Evolutionary conservation across 2,888 invertebrate genomes (phyloP).

Genomic region (Galeopsomyia nigrocyanea): DNA sequence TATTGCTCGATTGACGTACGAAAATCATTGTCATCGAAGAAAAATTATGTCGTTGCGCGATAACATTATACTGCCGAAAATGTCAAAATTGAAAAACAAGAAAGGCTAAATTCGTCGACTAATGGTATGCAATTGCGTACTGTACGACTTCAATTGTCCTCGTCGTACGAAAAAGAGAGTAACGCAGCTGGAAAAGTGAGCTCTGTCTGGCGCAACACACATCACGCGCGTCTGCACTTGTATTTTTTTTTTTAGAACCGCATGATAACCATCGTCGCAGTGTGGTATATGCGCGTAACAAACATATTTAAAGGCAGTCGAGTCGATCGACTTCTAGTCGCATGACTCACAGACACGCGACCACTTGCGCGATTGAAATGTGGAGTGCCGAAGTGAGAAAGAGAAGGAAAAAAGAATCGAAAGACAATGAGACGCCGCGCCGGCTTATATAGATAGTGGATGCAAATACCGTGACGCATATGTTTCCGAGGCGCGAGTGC

Average conservation of each 20-base stretch:
- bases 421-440: slow-evolving; percentile 3
- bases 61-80: too few species aligned
- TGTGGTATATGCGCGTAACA: too few species aligned
- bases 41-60: too few species aligned
- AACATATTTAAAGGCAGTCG: background rate
- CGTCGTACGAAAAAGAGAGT: too few species aligned
- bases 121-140: too few species aligned
- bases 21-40: too few species aligned
- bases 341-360: slow-evolving; percentile 19
- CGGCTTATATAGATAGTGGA: slow-evolving; percentile 4
- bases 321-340: slow-evolving; percentile 4
- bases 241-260: background rate
- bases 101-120: too few species aligned
- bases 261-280: slow-evolving; percentile 15
- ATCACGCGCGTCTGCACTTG: slow-evolving; percentile 7
- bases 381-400: background rate
- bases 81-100: too few species aligned
- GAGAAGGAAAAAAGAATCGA: background rate
- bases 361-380: background rate
- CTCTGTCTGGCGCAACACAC: slow-evolving; percentile 10
- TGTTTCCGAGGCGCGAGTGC: slow-evolving; percentile 22
- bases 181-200: background rate
- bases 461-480: slow-evolving; percentile 34
- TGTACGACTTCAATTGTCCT: too few species aligned
- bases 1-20: too few species aligned